Evolutionary conservation across 2,113 vertebrate species (phyloP), one percentile per base, ranked within the genome.

Genomic region (Girardinichthys multiradiatus): DNA sequence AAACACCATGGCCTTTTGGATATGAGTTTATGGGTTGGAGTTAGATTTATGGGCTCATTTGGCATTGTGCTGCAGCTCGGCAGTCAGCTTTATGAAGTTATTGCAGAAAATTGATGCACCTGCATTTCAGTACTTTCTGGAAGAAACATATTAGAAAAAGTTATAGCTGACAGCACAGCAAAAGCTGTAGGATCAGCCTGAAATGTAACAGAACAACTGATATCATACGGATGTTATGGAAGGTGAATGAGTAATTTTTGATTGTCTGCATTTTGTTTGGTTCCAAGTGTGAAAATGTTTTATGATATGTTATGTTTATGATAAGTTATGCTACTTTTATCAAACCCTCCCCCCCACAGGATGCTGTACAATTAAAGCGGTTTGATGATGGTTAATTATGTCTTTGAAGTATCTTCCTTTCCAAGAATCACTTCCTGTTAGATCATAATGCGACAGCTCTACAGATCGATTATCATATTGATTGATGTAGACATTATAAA

Each of bases 31-130:
- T 3, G 15, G 21, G 64, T 63, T 59, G 58, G 69, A 65, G 64
- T 60, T 64, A 39, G 51, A 45, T 81, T 76, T 29, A 81, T 71
- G 63, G 58, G 29, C 45, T 48, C n/a, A 62, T 77, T 82, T 68
- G 37, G 37, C 48, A 68, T 81, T 58, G 42, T 15, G 57, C 61
- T 75, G 62, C 30, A 68, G 58, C 61, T 59, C 7, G 0, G 21
- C 60, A 42, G 35, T 59, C 30, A 63, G 48, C 35, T 26, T 37
- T 37, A 68, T 68, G 54, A 61, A 63, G 35, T 33, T 27, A 30
- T 29, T 51, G 68, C 21, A 74, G 17, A 74, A 74, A 74, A 70
- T 24, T 51, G 60, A 65, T 74, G 17, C 42, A 57, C 29, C 62
- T 71, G 28, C 29, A 57, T n/a, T 57, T 57, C 1, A 62, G 31